Evolutionary conservation across 2,797 vertebrate species (phyloP).

Genomic region (Gallinago stenura): DNA sequence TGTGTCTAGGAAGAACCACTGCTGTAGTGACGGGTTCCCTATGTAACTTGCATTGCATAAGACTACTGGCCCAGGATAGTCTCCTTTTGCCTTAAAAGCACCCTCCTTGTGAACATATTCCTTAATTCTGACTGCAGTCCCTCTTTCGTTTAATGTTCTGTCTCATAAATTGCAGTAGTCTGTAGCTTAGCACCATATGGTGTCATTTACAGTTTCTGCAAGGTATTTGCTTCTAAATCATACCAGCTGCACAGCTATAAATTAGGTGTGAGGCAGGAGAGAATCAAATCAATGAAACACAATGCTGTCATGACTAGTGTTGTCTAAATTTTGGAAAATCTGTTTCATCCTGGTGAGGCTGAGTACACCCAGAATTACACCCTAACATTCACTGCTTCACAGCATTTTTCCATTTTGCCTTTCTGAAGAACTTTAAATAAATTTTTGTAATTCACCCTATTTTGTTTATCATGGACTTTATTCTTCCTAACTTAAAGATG

Average conservation of each 20-base stretch:
- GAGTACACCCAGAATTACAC: neutral
- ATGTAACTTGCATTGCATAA: neutral
- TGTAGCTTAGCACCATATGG: neutral
- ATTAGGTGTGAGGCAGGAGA: neutral
- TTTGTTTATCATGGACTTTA: neutral
- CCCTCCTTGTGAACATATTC: neutral
- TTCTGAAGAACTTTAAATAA: neutral
- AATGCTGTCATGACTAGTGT: neutral
- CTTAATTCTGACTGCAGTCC: neutral
- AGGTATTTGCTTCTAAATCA: conserved; percentile 40
- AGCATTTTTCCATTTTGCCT: neutral
- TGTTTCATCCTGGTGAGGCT: neutral
- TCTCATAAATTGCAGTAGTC: neutral
- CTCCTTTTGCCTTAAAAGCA: neutral
- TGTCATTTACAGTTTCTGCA: neutral
- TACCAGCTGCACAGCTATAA: neutral
- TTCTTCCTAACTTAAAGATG: neutral
- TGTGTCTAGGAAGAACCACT: neutral
- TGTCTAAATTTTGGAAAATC: neutral
- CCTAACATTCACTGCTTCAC: neutral
- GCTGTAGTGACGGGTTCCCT: neutral
- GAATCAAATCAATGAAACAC: neutral
- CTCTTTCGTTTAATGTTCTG: neutral
- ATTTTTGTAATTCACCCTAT: neutral
- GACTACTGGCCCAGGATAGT: neutral